Evolutionary conservation across 2,888 invertebrate genomes (phyloP), one percentile per base, ranked within the genome.

Genomic region (Corbicula japonica): DNA sequence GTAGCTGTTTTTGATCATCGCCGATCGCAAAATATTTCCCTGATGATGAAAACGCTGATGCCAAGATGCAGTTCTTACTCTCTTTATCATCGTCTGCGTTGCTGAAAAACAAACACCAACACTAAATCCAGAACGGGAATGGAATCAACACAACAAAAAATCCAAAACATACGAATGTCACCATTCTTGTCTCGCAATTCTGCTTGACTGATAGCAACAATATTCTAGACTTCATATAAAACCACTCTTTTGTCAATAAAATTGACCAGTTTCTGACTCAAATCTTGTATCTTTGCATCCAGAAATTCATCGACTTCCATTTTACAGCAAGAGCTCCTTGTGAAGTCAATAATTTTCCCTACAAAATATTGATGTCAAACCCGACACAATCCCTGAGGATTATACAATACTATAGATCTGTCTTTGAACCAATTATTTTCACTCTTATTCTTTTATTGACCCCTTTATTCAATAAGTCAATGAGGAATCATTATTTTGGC

Each of bases 1-100:
- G 86, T 23, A 92, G 85, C 71, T 85, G 83, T 74, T 92, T 92
- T 48, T 76, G 58, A 81, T 91, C 89, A 77, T 92, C 91, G 60
- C 89, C 88, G 12, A 90, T 78, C 10, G 89, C 91, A 48, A 91
- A 87, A 73, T 86, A 88, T 30, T 83, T 77, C 46, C 90, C 90
- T 30, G 83, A 86, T 2, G 69, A 62, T 2, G 91, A 91, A 69
- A 91, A 86, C 12, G 78, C 85, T 21, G 82, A 69, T 2, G 90
- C 87, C 52, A 91, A 75, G 60, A 89, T 79, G 32, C 78, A 76
- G 68, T 89, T 88, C 26, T 75, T 77, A 18, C 30, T 44, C 35
- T 32, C 60, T 56, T 23, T 70, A 48, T 68, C 62, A 38, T 46
- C 85, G 68, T 85, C 76, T 50, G 62, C 54, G 34, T 61, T 66